phyloP scores from a whole-genome alignment of 2,113 vertebrate genomes.

The Strix uralensis region DNA sequence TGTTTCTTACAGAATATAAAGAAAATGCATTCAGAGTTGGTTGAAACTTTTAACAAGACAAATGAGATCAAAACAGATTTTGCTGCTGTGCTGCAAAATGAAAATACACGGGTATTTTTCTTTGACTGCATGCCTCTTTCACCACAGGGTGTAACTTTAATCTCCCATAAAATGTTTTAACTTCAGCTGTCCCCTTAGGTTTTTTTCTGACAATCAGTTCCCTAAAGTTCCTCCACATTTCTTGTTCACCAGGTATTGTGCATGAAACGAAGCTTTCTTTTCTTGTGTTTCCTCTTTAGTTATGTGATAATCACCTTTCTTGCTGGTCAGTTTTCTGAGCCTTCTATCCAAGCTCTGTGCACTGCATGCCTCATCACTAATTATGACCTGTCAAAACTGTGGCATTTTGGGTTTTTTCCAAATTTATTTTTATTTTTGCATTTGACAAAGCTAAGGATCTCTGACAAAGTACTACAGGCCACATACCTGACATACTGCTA shows the following conservation, averaged over 20 bases:
- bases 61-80: neutral
- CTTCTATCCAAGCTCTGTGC: neutral
- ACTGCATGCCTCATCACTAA: neutral
- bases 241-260: neutral
- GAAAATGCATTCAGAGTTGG: neutral
- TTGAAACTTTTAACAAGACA: neutral
- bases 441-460: neutral
- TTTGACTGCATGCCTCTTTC: neutral
- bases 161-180: neutral
- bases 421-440: neutral
- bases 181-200: neutral
- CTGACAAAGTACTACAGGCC: neutral
- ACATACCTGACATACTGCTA: neutral
- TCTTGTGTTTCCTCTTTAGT: neutral
- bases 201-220: neutral
- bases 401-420: neutral
- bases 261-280: neutral
- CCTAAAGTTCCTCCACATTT: neutral
- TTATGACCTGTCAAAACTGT: neutral
- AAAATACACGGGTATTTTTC: neutral
- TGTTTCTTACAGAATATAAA: neutral
- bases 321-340: neutral
- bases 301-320: neutral
- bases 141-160: neutral
- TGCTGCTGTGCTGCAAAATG: neutral